These are phyloP conservation scores for Aphaenogaster floridana DNA, from an alignment of 1,140 invertebrate genomes.

Conservation along the genomic window DNA sequence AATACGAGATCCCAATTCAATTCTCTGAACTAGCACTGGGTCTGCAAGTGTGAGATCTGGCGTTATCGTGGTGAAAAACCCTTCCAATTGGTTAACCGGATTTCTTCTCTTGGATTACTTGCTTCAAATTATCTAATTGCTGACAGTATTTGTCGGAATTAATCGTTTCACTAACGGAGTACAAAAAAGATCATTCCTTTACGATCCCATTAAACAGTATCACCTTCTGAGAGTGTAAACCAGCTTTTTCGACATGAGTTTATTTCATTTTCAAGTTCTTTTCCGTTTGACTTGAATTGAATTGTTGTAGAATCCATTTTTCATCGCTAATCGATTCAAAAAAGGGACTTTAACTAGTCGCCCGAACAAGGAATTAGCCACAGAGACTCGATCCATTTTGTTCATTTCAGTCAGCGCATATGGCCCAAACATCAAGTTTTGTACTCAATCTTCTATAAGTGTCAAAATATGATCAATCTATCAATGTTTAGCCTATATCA, in stretches of 20 bases:
- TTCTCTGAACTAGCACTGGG: not conserved
- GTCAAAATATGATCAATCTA: not conserved
- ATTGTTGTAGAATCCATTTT: not conserved
- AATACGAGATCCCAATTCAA: not conserved
- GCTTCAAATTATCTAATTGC: constrained; percentile 8
- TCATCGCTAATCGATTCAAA: not conserved
- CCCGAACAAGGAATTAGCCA: not conserved
- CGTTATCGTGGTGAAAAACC: not conserved
- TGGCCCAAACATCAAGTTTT: not conserved
- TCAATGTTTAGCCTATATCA: not conserved
- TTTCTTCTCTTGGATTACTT: not conserved
- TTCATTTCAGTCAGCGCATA: not conserved
- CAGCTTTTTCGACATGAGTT: not conserved
- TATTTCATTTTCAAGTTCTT: not conserved
- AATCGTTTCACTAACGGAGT: too few relatives aligned
- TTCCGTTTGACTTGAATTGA: not conserved
- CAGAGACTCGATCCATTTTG: not conserved
- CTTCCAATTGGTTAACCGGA: not conserved
- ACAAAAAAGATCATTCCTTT: not conserved
- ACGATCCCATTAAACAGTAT: not conserved
- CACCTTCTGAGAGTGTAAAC: not conserved
- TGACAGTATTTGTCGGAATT: not conserved
- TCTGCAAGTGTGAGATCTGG: not conserved
- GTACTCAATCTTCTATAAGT: not conserved
- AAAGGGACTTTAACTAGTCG: not conserved